Evolutionary conservation across 2,888 invertebrate species (phyloP).

Genomic region (Amphipyra tragopoginis): DNA sequence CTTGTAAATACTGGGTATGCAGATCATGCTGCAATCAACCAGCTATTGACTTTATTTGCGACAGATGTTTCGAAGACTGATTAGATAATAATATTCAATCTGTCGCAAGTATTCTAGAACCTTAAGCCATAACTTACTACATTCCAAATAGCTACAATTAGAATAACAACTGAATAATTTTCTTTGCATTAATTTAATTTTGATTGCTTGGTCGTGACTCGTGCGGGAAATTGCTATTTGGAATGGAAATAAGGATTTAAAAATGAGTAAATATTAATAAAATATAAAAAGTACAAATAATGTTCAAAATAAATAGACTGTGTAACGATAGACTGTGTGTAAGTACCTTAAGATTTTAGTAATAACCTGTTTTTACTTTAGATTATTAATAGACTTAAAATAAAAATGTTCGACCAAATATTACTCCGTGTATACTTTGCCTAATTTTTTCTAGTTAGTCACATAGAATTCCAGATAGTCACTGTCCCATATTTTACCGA

Average conservation of each 20-base stretch:
- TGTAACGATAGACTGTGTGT: no score
- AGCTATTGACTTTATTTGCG: no score
- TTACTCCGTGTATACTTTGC: constrained; percentile 7
- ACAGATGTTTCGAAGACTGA: constrained; percentile 1
- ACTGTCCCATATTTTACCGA: constrained; percentile 10
- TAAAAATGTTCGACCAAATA: constrained; percentile 4
- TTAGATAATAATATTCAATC: no score
- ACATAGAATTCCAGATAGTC: constrained; percentile 10
- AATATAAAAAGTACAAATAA: constrained; percentile 2
- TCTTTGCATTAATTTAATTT: constrained; percentile 1
- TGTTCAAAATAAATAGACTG: constrained; percentile 3
- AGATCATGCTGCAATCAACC: no score
- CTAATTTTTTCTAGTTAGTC: constrained; percentile 10
- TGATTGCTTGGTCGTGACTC: constrained; percentile 4
- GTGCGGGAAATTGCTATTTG: constrained; percentile 2
- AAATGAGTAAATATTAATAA: constrained; percentile 4
- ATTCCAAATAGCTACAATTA: constrained; percentile 5
- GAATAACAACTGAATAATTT: constrained; percentile 3
- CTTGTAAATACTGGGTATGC: constrained; percentile 36
- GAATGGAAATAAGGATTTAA: constrained; percentile 4
- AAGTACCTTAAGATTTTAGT: constrained; percentile 1
- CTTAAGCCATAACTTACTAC: constrained; percentile 12
- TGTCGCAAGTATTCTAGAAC: no score
- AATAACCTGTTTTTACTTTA: constrained; percentile 4
- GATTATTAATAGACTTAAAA: constrained; percentile 2